Evolutionary conservation across 2,113 vertebrate species (phyloP), one percentile per base, ranked within the genome.

Genomic region (Lepisosteus oculatus): DNA sequence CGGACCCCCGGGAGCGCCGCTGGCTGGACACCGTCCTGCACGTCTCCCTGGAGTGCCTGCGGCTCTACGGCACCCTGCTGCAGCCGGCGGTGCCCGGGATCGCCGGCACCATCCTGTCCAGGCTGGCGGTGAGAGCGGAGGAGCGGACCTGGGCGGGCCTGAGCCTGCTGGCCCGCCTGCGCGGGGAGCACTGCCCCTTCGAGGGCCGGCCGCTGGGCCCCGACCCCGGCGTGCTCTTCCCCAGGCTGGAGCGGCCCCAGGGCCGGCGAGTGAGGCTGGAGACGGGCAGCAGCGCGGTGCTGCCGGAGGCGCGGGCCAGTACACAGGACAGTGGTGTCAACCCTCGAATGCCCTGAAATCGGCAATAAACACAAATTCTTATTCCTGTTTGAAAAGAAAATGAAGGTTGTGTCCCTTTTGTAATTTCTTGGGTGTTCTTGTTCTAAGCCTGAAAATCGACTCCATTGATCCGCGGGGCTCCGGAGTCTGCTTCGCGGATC

Each of bases 1-100:
- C 72, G 0, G 81, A 88, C n/a, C 75, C 81, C 0, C 8, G 7
- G 0, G 93, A 97, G 45, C 84, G 72, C 62, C 89, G 69, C 3
- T 97, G 96, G 96, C 85, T 93, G 0, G 88, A 96, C 74, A 96
- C 95, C 6, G 79, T 99, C 70, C 81, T 98, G 17, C 94, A 99
- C 0, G 70, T 97, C 3, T 87, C 94, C 0, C 74, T 98, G 68
- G 97, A 99, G 71, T 95, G 96, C 65, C 86, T 99, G 74, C 90
- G 96, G 2, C 65, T 97, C 42, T 99, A 91, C 0, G 97, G 95
- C 15, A 92, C 80, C 0, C 91, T 99, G 6, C 88, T 99, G 68
- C 97, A 98, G 85, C 97, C 97, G 0, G 83, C 92, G 4, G 90
- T 96, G 61, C 97, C 97, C 0, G 78, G 69, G 43, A 67, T 80